Conservation (phyloP, 2,888 invertebrate genomes). For the Heliconius ethilla region DNA sequence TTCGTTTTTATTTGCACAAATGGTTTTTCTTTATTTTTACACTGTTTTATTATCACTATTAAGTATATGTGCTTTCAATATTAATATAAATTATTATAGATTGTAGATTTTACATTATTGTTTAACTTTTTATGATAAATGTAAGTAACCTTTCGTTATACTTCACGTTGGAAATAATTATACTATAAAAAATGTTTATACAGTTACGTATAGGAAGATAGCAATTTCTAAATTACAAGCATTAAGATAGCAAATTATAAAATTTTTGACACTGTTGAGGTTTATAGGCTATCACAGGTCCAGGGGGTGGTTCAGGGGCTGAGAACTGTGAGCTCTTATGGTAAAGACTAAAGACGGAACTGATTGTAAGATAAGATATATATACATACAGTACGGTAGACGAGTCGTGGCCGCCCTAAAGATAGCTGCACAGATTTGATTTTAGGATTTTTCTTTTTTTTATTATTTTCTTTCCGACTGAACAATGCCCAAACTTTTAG, state of each 20-base stretch:
- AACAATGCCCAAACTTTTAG: background rate
- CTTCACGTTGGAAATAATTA: background rate
- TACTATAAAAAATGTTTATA: background rate
- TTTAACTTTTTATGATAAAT: background rate
- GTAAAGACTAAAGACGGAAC: too few species aligned
- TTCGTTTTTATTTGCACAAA: background rate
- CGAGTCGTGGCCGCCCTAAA: too few species aligned
- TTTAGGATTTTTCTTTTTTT: too few species aligned
- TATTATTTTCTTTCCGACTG: background rate
- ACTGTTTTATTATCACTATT: background rate
- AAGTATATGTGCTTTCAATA: background rate
- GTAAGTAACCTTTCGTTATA: background rate
- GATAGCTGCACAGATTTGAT: too few species aligned
- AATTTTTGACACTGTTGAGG: too few species aligned
- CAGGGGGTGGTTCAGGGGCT: too few species aligned
- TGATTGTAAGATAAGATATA: too few species aligned
- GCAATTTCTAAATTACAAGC: background rate
- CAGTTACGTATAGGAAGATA: background rate
- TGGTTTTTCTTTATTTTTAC: background rate
- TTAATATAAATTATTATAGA: background rate
- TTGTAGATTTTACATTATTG: background rate
- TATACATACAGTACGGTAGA: too few species aligned
- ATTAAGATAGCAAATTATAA: too few species aligned
- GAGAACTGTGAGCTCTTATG: too few species aligned
- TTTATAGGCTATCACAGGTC: too few species aligned